Percentiles rank a stretch among this genome's conserved stretches.
Conservation (phyloP, 1,140 invertebrate genomes). For the Dendrolimus kikuchii region DNA sequence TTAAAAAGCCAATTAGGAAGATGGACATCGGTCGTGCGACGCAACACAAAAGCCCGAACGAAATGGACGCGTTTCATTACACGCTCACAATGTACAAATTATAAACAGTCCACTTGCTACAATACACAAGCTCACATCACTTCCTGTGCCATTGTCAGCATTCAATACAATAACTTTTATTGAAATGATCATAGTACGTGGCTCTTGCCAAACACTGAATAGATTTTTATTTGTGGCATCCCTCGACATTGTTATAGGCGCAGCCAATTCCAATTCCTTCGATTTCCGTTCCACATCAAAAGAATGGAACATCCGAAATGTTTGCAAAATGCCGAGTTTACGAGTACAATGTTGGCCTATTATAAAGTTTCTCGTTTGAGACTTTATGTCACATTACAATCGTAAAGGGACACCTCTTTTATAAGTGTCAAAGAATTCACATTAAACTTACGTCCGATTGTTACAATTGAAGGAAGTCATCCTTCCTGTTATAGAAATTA, state of each 20-base stretch:
- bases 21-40: conserved; percentile 29
- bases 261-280: conserved; percentile 54
- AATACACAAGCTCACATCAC: conserved; percentile 57
- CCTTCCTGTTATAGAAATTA: conserved; percentile 31
- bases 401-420: conserved; percentile 11
- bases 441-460: conserved; percentile 12
- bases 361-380: conserved; percentile 30
- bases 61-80: conserved; percentile 42
- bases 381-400: conserved; percentile 35
- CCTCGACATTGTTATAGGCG: conserved; percentile 42
- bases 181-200: conserved; percentile 62
- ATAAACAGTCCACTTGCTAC: conserved; percentile 69
- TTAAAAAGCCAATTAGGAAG: conserved; percentile 32
- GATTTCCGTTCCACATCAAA: conserved; percentile 59
- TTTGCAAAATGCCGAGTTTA: conserved; percentile 34
- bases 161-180: conserved; percentile 69
- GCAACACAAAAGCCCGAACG: conserved; percentile 34
- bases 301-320: conserved; percentile 31
- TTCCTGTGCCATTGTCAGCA: conserved; percentile 65
- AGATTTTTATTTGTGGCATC: conserved; percentile 57
- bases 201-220: conserved; percentile 27
- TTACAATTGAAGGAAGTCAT: conserved; percentile 20
- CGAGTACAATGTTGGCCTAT: conserved; percentile 10
- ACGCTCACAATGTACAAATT: conserved; percentile 62
- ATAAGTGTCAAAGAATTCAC: conserved; percentile 17